phyloP scores from a whole-genome alignment of 37 sponge, comb jelly and placozoan genomes.

The Ephydatia muelleri region DNA sequence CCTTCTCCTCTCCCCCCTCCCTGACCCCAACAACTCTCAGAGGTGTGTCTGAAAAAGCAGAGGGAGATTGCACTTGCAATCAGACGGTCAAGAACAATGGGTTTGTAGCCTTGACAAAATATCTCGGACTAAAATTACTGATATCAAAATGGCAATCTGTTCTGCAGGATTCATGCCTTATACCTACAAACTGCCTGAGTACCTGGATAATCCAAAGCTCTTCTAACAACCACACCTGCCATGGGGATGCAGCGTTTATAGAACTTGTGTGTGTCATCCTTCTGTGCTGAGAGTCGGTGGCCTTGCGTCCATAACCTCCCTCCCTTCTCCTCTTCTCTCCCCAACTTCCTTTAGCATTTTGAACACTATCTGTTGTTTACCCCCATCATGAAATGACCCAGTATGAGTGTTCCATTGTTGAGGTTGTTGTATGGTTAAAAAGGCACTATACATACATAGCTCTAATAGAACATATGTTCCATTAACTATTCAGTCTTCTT shows the following conservation, averaged over 20 bases:
- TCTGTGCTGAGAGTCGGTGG: no score
- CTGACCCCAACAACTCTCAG: background rate
- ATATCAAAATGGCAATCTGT: background rate
- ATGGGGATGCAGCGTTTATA: background rate
- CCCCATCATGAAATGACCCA: no score
- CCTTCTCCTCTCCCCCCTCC: background rate
- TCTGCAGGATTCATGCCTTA: slow-evolving; percentile 56
- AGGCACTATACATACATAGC: background rate
- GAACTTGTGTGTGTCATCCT: background rate
- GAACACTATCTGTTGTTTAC: no score
- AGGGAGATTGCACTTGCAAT: slow-evolving; percentile 53
- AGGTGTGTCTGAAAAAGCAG: slow-evolving; percentile 69
- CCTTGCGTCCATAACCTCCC: background rate
- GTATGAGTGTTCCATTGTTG: no score
- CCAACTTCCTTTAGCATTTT: no score
- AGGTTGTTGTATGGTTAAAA: no score
- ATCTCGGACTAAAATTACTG: background rate
- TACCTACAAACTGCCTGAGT: slow-evolving; percentile 38
- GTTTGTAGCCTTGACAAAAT: slow-evolving; percentile 8
- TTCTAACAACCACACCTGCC: background rate
- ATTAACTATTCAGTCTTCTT: background rate
- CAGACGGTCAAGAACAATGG: slow-evolving; percentile 48
- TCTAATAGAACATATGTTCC: no score
- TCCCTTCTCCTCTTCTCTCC: background rate
- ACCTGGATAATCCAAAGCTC: slow-evolving; percentile 34